Conservation (phyloP, 2,113 vertebrate species). For the Phalacrocorax pelagicus region DNA sequence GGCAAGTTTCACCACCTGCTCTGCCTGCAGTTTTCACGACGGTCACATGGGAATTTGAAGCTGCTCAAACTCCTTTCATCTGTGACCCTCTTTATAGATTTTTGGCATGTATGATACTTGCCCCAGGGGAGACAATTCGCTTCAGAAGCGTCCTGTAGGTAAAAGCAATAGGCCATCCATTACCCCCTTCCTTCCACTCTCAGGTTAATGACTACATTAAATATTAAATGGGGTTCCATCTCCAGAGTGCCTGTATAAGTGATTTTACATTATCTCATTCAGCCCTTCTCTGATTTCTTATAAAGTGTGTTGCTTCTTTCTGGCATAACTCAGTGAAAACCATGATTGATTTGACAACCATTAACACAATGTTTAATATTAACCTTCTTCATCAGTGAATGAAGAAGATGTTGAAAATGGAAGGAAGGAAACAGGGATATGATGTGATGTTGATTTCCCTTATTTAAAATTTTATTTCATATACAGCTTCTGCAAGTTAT, state of each 20-base stretch:
- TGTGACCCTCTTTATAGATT: slow-evolving; percentile 71
- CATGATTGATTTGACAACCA: slow-evolving; percentile 75
- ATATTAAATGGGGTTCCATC: slow-evolving; percentile 75
- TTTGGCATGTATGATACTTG: slow-evolving; percentile 51
- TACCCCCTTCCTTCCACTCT: slow-evolving; percentile 65
- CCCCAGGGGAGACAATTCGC: slow-evolving; percentile 59
- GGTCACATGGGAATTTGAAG: slow-evolving; percentile 46
- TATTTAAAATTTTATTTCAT: slow-evolving; percentile 4
- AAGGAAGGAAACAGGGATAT: background rate
- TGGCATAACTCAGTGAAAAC: slow-evolving; percentile 73
- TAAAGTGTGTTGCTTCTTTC: slow-evolving; percentile 73
- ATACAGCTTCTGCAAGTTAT: background rate
- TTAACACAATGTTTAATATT: slow-evolving; percentile 73
- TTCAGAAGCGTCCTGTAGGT: slow-evolving; percentile 63
- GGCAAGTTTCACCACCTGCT: background rate
- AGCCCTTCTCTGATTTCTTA: slow-evolving; percentile 74
- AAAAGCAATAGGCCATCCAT: slow-evolving; percentile 71
- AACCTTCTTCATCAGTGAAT: slow-evolving; percentile 58
- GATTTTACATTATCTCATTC: slow-evolving; percentile 80
- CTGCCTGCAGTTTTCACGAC: slow-evolving; percentile 3
- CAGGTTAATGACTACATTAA: slow-evolving; percentile 82
- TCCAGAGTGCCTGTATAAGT: slow-evolving; percentile 71
- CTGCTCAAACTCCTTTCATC: slow-evolving; percentile 61
- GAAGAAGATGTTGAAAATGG: background rate
- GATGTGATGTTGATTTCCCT: background rate